A percentile compares a stretch with the other conserved stretches of the same genome.
Conservation (phyloP, 92 coral and sea anemone species). For the Parazoanthus swiftii region DNA sequence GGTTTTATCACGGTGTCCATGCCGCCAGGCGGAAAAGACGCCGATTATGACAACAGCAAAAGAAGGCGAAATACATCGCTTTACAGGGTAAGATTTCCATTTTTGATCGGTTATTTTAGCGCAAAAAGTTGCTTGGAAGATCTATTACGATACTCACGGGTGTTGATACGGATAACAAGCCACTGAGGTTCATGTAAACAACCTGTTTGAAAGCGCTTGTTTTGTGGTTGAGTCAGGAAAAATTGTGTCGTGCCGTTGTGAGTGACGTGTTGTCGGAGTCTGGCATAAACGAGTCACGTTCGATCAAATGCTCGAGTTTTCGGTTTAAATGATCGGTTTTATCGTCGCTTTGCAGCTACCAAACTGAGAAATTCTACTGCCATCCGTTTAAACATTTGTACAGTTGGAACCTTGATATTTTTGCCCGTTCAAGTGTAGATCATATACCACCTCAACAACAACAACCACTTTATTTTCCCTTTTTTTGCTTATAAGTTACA, state of each 20-base stretch:
- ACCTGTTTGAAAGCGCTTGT: not conserved
- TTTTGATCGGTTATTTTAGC: not conserved
- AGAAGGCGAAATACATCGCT: constrained; percentile 64
- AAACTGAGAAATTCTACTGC: too few species aligned
- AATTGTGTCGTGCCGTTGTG: too few species aligned
- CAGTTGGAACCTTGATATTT: too few species aligned
- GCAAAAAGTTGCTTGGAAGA: too few species aligned
- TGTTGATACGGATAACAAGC: not conserved
- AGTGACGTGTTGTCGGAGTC: not conserved
- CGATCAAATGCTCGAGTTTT: too few species aligned
- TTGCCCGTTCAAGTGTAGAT: too few species aligned
- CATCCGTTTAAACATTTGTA: too few species aligned
- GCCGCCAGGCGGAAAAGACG: constrained; percentile 60
- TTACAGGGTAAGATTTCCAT: constrained; percentile 66
- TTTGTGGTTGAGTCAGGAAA: not conserved
- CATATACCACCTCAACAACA: too few species aligned
- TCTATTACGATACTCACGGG: not conserved
- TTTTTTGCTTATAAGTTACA: too few species aligned
- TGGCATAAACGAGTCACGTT: not conserved
- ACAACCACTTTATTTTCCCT: too few species aligned
- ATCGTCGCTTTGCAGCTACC: too few species aligned
- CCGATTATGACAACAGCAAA: constrained; percentile 76
- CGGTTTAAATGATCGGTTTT: too few species aligned
- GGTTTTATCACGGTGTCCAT: constrained; percentile 84
- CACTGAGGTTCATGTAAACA: not conserved